These are phyloP conservation scores for Drosophila robusta DNA, from an alignment of 2,888 invertebrate species.

Conservation along the genomic window DNA sequence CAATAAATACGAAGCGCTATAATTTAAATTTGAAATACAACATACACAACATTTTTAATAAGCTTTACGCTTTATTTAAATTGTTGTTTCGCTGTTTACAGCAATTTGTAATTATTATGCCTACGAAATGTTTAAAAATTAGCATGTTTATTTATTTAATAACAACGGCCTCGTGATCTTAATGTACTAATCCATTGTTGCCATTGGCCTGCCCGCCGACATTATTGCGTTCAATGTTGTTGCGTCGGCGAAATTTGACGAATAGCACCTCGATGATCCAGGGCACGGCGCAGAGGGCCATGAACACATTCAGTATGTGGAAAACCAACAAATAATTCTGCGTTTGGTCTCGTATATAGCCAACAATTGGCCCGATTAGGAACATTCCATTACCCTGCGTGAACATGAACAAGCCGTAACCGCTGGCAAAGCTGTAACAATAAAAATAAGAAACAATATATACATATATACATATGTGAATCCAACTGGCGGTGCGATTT, in stretches of 20 bases:
- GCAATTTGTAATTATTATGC: not conserved
- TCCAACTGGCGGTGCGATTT: too few relatives aligned
- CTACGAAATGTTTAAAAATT: not conserved
- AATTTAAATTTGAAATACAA: not conserved
- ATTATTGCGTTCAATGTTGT: constrained; percentile 60
- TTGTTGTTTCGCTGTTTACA: not conserved
- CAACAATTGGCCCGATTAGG: constrained; percentile 89
- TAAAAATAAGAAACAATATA: not conserved
- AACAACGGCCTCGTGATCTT: not conserved
- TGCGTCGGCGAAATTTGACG: constrained; percentile 76
- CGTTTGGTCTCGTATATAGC: constrained; percentile 88
- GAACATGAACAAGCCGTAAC: constrained; percentile 90
- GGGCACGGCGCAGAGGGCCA: constrained; percentile 88
- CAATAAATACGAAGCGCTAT: not conserved
- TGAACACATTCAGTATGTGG: constrained; percentile 88
- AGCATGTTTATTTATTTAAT: constrained; percentile 6
- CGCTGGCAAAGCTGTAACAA: constrained; percentile 88
- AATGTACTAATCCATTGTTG: constrained; percentile 20
- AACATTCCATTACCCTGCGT: constrained; percentile 89
- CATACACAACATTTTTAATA: not conserved
- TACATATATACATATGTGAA: not conserved
- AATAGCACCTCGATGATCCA: constrained; percentile 88
- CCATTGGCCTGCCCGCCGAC: constrained; percentile 36
- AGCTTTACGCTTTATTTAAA: not conserved
- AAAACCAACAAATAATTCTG: constrained; percentile 89